A percentile compares a stretch with the other conserved stretches of the same genome.
These are phyloP conservation scores for Malurus elegans DNA, from an alignment of 2,113 vertebrate genomes.

Conservation along the genomic window DNA sequence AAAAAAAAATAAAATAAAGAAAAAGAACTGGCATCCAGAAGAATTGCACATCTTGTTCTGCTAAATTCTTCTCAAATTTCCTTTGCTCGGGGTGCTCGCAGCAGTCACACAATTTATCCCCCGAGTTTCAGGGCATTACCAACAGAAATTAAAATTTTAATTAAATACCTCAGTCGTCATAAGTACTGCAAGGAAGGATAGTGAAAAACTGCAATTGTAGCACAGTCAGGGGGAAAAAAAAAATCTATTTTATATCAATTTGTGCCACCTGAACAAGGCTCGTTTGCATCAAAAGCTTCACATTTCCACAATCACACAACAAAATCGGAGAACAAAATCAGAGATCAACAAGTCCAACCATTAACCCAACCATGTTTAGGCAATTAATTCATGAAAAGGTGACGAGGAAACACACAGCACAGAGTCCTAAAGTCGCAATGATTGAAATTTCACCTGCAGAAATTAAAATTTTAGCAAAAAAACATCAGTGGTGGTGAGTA, in stretches of 20 bases:
- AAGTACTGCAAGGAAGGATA: background rate
- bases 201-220: background rate
- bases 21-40: background rate
- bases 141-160: no score
- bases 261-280: background rate
- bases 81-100: no score
- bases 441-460: no score
- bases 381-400: background rate
- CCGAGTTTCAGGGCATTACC: no score
- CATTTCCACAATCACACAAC: fast-evolving
- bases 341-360: background rate
- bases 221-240: background rate
- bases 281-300: background rate
- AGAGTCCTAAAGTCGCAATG: background rate
- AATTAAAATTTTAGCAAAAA: background rate
- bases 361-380: background rate
- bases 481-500: background rate
- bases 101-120: no score
- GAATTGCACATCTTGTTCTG: background rate
- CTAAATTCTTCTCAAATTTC: background rate
- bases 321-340: background rate
- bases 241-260: background rate
- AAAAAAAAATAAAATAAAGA: no score
- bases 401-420: background rate
- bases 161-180: no score